A percentile compares a stretch with the other conserved stretches of the same genome.
Evolutionary conservation across 1,140 invertebrate species (phyloP).

Genomic region (Heliconius congener): DNA sequence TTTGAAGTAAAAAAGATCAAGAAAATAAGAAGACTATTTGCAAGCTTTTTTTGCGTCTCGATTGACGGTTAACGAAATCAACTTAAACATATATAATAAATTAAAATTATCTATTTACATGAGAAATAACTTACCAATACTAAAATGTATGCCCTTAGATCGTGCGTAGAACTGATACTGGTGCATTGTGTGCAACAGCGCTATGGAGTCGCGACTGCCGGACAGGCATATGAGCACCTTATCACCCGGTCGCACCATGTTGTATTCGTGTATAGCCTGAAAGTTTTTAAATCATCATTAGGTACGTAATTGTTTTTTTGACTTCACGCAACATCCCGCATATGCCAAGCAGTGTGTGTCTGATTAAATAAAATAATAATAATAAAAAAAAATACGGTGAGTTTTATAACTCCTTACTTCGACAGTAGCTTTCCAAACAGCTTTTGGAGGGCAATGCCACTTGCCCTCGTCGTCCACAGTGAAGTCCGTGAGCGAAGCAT

Average conservation of each 20-base stretch:
- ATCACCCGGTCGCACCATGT: slow-evolving; percentile 93
- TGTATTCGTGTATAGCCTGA: slow-evolving; percentile 91
- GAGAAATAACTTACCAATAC: slow-evolving; percentile 72
- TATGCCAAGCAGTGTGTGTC: too few relatives aligned
- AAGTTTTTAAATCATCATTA: neutral
- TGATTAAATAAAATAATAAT: neutral
- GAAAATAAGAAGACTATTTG: too few relatives aligned
- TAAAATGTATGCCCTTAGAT: slow-evolving; percentile 89
- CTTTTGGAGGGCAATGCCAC: slow-evolving; percentile 91
- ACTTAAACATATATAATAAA: too few relatives aligned
- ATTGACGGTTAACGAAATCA: too few relatives aligned
- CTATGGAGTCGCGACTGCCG: slow-evolving; percentile 90
- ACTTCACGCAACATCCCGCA: too few relatives aligned
- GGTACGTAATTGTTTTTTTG: neutral
- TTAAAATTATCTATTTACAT: neutral
- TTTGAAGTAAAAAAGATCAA: too few relatives aligned
- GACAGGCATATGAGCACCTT: slow-evolving; percentile 92
- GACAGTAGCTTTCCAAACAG: slow-evolving; percentile 90
- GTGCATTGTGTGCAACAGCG: slow-evolving; percentile 90
- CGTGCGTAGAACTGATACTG: slow-evolving; percentile 91
- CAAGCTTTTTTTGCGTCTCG: too few relatives aligned
- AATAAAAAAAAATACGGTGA: neutral
- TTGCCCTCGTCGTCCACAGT: slow-evolving; percentile 77
- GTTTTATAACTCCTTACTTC: slow-evolving; percentile 81
- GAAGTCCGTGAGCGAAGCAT: slow-evolving; percentile 69